Base-by-base conservation (phyloP, 2,797 vertebrate genomes). In the Coregonus ussuriensis region DNA sequence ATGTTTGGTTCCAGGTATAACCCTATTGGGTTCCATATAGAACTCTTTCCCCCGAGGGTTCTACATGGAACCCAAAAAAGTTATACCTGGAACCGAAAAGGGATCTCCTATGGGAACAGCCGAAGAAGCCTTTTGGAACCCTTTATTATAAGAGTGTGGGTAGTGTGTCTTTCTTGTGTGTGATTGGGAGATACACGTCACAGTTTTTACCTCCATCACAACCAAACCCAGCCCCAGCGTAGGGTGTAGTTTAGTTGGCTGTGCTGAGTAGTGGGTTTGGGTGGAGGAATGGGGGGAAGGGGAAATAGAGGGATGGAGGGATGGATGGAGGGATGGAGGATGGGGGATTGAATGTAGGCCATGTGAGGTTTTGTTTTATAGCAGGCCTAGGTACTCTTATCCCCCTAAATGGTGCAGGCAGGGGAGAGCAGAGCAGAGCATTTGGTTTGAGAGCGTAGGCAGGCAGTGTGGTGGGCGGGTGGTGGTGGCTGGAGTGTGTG, bases 301-400 rank as follows among this genome's bases (percentile, higher is more conserved):
- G 18, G 54, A 85, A 82, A 89, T 47, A 2, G 41, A 0, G 41
- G 41, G 41, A 9, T 47, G 41, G 41, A 47, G 41, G 41, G 9
- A 81, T 82, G 83, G 87, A 75, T 79, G 85, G 83, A 79, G 78
- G 14, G 7, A 52, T 52, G 4, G 79, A 67, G 73, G 14, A 25
- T 86, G 83, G 90, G 73, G 82, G 79, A 88, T 87, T 82, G 85
- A 91, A 92, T 93, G 89, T 92, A 92, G 91, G 91, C 92, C 91
- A 92, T 90, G 86, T 37, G 79, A 92, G 89, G 90, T 91, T 92
- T 91, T 90, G 85, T 88, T 91, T 84, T 83, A 87, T 83, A 82
- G 86, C 87, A 87, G 81, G 80, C 83, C 82, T 76, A 86, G 77
- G 16, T 59, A n/a, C 5, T 83, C 79, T 67, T 73, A 80, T 21